Evolutionary conservation across 2,797 vertebrate genomes (phyloP).

Genomic region (Eulemur albifrons): DNA sequence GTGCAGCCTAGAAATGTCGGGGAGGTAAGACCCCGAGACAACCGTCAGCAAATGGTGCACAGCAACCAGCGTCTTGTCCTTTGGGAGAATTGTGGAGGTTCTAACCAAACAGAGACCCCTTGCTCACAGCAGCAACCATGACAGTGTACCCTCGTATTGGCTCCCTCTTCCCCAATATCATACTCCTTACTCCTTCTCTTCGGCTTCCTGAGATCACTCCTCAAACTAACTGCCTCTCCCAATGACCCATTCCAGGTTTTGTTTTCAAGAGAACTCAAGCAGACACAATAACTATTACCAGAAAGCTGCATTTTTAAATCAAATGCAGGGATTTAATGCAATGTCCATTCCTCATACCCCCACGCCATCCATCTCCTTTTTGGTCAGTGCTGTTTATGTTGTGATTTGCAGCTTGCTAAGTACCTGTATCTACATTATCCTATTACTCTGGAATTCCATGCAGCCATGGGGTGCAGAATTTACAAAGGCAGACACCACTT

Average conservation of each 20-base stretch:
- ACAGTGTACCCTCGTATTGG: not conserved
- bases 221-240: not conserved
- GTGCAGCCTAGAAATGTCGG: not conserved
- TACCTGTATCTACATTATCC: accelerated
- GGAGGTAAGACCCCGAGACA: not conserved
- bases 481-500: not conserved
- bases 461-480: not conserved
- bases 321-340: not conserved
- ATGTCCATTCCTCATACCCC: not conserved
- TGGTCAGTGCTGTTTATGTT: not conserved
- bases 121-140: not conserved
- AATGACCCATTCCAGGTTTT: not conserved
- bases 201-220: not conserved
- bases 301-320: not conserved
- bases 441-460: no score
- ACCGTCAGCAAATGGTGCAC: not conserved
- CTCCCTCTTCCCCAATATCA: not conserved
- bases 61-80: not conserved
- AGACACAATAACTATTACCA: not conserved
- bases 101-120: not conserved
- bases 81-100: not conserved
- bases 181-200: not conserved
- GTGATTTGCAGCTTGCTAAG: not conserved
- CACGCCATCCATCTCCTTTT: not conserved
- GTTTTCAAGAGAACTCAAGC: not conserved